Percentiles rank a stretch among this genome's conserved stretches.
Conservation (phyloP, 2,888 invertebrate genomes). For the Candidula unifasciata region DNA sequence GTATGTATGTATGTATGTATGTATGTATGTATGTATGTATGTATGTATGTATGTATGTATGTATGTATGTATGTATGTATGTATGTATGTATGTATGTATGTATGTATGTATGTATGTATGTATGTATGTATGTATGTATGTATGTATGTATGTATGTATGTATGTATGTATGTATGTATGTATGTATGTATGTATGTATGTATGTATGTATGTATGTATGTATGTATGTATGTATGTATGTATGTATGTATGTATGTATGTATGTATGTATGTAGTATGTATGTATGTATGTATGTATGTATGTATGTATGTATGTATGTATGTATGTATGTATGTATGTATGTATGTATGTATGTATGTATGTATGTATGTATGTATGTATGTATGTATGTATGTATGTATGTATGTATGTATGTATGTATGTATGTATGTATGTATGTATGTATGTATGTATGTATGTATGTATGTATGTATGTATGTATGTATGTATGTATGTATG, state of each 20-base stretch:
- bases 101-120: too few species aligned
- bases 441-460: neutral
- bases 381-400: neutral
- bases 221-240: slow-evolving; percentile 21
- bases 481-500: neutral
- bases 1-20: too few species aligned
- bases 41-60: too few species aligned
- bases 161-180: too few species aligned
- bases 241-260: slow-evolving; percentile 14
- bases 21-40: too few species aligned
- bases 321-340: neutral
- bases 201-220: slow-evolving; percentile 28
- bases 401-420: neutral
- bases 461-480: neutral
- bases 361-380: neutral
- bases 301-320: slow-evolving; percentile 5
- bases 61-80: too few species aligned
- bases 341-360: neutral
- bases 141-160: too few species aligned
- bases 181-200: too few species aligned
- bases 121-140: too few species aligned
- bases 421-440: neutral
- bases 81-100: too few species aligned
- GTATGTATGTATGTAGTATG: too few species aligned
- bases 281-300: slow-evolving; percentile 38